Base-by-base conservation (phyloP, 2,888 invertebrate genomes). In the Gibbula magus region DNA sequence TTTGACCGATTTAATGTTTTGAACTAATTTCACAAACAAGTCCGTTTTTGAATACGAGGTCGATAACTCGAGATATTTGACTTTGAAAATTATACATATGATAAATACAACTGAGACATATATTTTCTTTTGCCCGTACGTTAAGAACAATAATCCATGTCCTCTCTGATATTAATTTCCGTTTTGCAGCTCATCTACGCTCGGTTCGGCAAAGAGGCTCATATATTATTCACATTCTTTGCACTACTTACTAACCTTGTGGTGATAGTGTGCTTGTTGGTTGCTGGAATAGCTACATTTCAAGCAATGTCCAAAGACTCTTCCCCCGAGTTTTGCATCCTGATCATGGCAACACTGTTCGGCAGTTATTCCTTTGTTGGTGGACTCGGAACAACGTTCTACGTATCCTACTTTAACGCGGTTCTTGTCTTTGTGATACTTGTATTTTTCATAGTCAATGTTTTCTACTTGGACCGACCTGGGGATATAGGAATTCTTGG, bases 321-420 rank as follows among this genome's bases (percentile, higher is more conserved):
- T 0, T 88, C 88, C 0, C 86, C 88, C 32, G 91, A 90, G 78
- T 88, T 90, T 77, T 88, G 88, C 45, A 86, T 89, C 7, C 80
- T 91, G 35, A 84, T 91, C 51, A 85, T 91, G 79, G 91, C 89
- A 0, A 85, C 88, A 1, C 77, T 91, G 54, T 89, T 90, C 80
- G 90, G 90, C 0, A 86, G 86, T 25, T 91, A 90, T 78, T 88
- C 89, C 1, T 87, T 89, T 53, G 85, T 91, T 56, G 90, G 90
- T 18, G 90, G 90, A 3, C 83, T 90, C 0, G 90, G 91, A 0
- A 89, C 91, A 13, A 90, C 91, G 0, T 91, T 91, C 78, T 91
- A 91, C 78, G 91, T 91, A 20, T 90, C 90, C 10, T 91, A 91
- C 82, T 90, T 90, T 85, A 91, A 91, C 82, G 84, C 88, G 3